phyloP scores from a whole-genome alignment of 2,888 invertebrate genomes.

The Dasysyrphus albostriatus region DNA sequence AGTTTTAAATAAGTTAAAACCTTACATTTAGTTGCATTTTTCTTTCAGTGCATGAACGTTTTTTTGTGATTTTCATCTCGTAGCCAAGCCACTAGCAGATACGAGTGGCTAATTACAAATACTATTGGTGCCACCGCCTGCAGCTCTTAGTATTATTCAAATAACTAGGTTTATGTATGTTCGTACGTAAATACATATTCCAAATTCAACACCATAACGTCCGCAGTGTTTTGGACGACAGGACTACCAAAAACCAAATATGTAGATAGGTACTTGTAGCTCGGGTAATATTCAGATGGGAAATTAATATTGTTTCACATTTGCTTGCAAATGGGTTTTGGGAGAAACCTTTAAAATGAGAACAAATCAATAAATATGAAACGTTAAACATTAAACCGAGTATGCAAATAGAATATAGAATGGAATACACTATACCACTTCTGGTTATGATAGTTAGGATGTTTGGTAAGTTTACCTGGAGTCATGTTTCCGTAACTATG shows the following conservation, averaged over 20 bases:
- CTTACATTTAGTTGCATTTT: no score
- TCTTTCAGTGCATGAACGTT: neutral
- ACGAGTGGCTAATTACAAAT: constrained; percentile 4
- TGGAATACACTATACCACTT: no score
- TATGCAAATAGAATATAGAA: no score
- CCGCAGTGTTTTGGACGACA: neutral
- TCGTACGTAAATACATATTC: no score
- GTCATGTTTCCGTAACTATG: no score
- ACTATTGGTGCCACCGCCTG: neutral
- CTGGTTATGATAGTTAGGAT: no score
- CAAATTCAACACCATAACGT: no score
- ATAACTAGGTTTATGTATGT: no score
- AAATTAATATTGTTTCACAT: neutral
- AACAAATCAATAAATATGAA: neutral
- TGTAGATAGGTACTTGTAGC: no score
- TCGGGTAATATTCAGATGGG: neutral
- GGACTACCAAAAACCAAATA: neutral
- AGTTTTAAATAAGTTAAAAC: no score
- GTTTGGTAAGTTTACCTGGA: no score
- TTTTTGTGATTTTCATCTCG: neutral
- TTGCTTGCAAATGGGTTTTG: neutral
- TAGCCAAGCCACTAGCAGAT: neutral
- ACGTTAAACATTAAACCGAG: neutral
- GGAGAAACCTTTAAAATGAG: neutral
- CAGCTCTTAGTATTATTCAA: neutral